Conservation (phyloP, 2,113 vertebrate species). For the Malurus cyaneus region DNA sequence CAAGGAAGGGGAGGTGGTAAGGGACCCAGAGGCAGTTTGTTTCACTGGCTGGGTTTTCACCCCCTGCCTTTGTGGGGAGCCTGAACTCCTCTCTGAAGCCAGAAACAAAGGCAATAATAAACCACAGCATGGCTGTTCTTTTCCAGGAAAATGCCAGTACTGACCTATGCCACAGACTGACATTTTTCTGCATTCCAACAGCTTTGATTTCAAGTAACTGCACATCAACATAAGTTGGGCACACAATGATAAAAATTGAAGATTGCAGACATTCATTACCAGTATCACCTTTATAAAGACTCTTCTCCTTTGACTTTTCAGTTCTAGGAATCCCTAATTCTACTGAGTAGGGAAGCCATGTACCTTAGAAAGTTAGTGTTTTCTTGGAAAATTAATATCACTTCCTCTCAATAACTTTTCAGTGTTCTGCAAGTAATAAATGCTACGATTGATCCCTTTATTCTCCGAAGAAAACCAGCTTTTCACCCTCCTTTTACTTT, state of each 20-base stretch:
- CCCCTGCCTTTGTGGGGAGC: neutral
- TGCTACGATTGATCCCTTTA: neutral
- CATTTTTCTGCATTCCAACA: neutral
- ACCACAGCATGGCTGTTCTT: neutral
- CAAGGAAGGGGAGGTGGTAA: neutral
- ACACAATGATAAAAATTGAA: neutral
- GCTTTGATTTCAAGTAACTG: neutral
- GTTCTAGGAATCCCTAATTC: neutral
- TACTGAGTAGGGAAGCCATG: neutral
- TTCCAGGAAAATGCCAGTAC: accelerated
- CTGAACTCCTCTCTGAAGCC: neutral
- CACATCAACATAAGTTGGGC: neutral
- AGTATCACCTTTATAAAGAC: neutral
- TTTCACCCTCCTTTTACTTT: neutral
- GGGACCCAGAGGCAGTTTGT: neutral
- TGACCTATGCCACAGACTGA: neutral
- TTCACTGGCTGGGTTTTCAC: neutral
- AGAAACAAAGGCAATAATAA: neutral
- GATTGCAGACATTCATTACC: neutral
- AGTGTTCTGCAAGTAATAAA: neutral
- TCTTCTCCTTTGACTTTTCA: neutral
- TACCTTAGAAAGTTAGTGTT: neutral
- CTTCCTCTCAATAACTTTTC: neutral
- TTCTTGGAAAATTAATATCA: neutral
- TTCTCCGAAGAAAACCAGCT: neutral